phyloP scores from a whole-genome alignment of 1,140 invertebrate genomes.

The Hetaerina americana region DNA sequence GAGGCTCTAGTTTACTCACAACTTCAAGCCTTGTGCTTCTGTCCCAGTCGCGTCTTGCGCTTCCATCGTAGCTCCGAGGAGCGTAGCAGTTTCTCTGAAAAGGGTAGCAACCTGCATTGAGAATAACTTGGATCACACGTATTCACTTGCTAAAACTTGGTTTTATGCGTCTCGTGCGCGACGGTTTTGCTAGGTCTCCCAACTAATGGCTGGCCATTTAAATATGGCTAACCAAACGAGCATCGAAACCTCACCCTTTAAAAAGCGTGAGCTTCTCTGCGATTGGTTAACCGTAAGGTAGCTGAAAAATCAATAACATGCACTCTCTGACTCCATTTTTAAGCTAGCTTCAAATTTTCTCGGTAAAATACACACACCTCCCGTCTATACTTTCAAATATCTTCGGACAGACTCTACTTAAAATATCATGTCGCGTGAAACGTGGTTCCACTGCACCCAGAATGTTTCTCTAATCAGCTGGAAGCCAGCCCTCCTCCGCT shows the following conservation, averaged over 20 bases:
- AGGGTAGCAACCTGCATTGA: slow-evolving; percentile 54
- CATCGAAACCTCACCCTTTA: slow-evolving; percentile 19
- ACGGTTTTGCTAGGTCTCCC: not conserved
- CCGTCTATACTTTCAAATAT: not conserved
- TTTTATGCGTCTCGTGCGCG: not conserved
- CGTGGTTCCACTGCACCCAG: not conserved
- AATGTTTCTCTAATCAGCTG: slow-evolving; percentile 9
- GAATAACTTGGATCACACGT: not conserved
- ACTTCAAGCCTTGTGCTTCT: slow-evolving; percentile 15
- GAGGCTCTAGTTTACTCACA: slow-evolving; percentile 12
- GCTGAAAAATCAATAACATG: slow-evolving; percentile 18
- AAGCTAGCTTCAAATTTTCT: not conserved
- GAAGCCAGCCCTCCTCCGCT: slow-evolving; percentile 1
- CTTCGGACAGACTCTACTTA: not conserved
- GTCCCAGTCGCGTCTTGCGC: slow-evolving; percentile 17
- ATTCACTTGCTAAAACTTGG: not conserved
- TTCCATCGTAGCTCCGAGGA: slow-evolving; percentile 46
- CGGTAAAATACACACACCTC: not conserved
- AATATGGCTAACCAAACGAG: slow-evolving; percentile 18
- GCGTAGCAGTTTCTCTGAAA: slow-evolving; percentile 51
- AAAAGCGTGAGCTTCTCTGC: slow-evolving; percentile 15
- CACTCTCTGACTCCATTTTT: slow-evolving; percentile 4
- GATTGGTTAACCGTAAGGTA: slow-evolving; percentile 15
- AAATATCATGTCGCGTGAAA: not conserved
- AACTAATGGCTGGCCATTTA: slow-evolving; percentile 17